phyloP scores from a whole-genome alignment of 2,797 vertebrate species.

The Pygocentrus nattereri region DNA sequence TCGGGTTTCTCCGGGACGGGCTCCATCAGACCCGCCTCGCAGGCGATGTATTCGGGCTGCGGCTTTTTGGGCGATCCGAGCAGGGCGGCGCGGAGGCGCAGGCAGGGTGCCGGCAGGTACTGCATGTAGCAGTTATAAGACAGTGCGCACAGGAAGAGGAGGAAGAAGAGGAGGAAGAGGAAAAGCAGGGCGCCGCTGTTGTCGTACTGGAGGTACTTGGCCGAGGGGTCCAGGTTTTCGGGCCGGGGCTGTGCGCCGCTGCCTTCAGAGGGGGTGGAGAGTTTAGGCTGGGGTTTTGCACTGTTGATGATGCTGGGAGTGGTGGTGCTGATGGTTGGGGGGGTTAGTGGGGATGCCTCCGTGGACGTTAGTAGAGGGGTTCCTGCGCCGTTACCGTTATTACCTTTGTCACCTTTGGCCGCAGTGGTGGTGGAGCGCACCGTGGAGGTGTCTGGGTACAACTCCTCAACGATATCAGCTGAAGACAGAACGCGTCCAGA shows the following conservation, averaged over 20 bases:
- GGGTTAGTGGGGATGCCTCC: constrained; percentile 71
- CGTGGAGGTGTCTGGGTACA: not conserved
- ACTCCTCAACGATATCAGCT: constrained; percentile 27
- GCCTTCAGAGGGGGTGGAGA: constrained; percentile 68
- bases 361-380: constrained; percentile 70
- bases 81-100: constrained; percentile 85
- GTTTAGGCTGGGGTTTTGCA: constrained; percentile 68
- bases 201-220: constrained; percentile 86
- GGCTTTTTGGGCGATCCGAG: constrained; percentile 87
- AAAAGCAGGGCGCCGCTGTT: constrained; percentile 86
- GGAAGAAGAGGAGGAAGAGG: constrained; percentile 91
- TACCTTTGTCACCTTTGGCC: constrained; percentile 78
- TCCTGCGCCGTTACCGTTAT: constrained; percentile 70
- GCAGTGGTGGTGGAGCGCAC: constrained; percentile 57
- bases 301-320: constrained; percentile 50
- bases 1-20: constrained; percentile 80
- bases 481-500: constrained; percentile 30
- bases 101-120: constrained; percentile 90
- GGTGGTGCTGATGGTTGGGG: constrained; percentile 75
- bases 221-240: constrained; percentile 78
- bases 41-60: constrained; percentile 85
- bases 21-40: constrained; percentile 90
- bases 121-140: constrained; percentile 97
- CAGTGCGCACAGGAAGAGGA: constrained; percentile 87
- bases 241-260: constrained; percentile 69